Percentiles rank a stretch among this genome's conserved stretches.
Conservation (phyloP, 1,140 invertebrate species). For the Drosophila nannoptera region DNA sequence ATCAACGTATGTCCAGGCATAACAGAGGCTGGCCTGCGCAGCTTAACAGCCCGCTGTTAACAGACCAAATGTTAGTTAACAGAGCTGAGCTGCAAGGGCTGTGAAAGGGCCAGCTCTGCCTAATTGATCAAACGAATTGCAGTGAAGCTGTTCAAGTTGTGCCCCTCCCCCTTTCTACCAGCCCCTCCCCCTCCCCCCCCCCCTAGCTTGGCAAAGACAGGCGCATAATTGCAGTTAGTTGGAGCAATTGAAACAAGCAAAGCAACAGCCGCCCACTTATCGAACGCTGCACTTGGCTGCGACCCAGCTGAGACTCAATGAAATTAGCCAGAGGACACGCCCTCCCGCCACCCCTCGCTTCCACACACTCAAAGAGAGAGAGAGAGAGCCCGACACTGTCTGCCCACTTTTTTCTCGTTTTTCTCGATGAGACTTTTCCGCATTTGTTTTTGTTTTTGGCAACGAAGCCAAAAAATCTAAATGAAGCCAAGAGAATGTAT, state of each 20-base stretch:
- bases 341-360: constrained; percentile 32
- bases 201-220: not conserved
- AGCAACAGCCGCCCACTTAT: constrained; percentile 52
- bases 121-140: constrained; percentile 17
- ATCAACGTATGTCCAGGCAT: not conserved
- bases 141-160: not conserved
- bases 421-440: constrained; percentile 11
- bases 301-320: constrained; percentile 61
- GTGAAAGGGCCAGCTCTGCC: not conserved
- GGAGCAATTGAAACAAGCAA: constrained; percentile 30
- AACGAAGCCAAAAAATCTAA: constrained; percentile 72
- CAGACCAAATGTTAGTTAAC: not conserved
- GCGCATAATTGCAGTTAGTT: constrained; percentile 48
- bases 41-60: too few species aligned
- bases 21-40: not conserved
- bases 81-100: too few species aligned
- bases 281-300: constrained; percentile 48
- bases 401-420: constrained; percentile 22
- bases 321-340: constrained; percentile 67
- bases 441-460: constrained; percentile 50
- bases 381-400: constrained; percentile 27
- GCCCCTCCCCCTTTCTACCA: not conserved
- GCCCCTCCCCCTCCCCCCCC: too few species aligned
- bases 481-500: constrained; percentile 72
- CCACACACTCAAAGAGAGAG: not conserved